A percentile compares a stretch with the other conserved stretches of the same genome.
These are phyloP conservation scores for Bugula neritina DNA, from an alignment of 2,888 invertebrate genomes.

Conservation along the genomic window DNA sequence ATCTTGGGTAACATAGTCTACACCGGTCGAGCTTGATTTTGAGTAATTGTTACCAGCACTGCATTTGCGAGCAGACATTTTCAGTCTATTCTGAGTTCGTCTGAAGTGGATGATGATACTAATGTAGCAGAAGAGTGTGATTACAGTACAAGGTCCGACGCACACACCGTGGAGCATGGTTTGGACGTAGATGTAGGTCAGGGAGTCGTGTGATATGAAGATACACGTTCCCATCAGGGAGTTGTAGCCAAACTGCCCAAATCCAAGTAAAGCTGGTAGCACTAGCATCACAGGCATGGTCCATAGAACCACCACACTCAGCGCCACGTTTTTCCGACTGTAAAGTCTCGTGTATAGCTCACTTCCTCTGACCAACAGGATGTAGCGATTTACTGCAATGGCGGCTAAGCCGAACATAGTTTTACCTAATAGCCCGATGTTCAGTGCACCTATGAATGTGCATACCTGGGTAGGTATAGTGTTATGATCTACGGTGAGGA, in stretches of 20 bases:
- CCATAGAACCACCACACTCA: conserved; percentile 6
- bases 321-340: not conserved
- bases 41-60: not conserved
- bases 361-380: conserved; percentile 15
- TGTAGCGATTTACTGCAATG: conserved; percentile 25
- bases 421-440: not conserved
- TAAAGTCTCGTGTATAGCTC: conserved; percentile 9
- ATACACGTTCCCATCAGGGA: conserved; percentile 24
- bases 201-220: conserved; percentile 9
- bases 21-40: conserved; percentile 4
- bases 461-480: not conserved
- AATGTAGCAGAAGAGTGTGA: conserved; percentile 26
- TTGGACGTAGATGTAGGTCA: conserved; percentile 22
- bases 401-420: conserved; percentile 19
- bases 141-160: conserved; percentile 2
- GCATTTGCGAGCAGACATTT: not conserved
- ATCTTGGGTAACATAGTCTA: conserved; percentile 9
- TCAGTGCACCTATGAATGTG: conserved; percentile 24
- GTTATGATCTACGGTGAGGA: not conserved
- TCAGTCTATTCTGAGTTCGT: not conserved
- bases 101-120: conserved; percentile 22
- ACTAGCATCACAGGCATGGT: not conserved
- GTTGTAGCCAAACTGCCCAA: conserved; percentile 23
- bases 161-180: conserved; percentile 15
- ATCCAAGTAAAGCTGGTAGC: conserved; percentile 17